Percentiles rank a stretch among this genome's conserved stretches.
Conservation (phyloP, 2,888 invertebrate species). For the Amblyjoppa fuscipennis region DNA sequence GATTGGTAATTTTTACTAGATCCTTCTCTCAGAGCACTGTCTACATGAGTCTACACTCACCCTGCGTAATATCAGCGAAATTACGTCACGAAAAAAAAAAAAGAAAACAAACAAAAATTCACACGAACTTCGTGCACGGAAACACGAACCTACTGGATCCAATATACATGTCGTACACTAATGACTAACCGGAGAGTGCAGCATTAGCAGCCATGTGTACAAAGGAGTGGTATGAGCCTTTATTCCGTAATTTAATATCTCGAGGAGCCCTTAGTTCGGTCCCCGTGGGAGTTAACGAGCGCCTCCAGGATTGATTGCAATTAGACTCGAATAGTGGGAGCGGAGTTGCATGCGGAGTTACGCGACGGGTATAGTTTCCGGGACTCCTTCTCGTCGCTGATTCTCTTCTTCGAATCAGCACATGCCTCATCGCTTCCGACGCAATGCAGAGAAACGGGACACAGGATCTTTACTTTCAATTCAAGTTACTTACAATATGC, state of each 20-base stretch:
- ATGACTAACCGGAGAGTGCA: conserved; percentile 15
- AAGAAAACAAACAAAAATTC: background rate
- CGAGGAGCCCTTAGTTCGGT: conserved; percentile 65
- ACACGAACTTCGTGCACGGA: background rate
- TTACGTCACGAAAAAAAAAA: background rate
- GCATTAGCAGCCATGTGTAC: conserved; percentile 30
- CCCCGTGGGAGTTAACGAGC: conserved; percentile 73
- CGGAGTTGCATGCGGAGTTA: conserved; percentile 49
- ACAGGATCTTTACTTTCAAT: background rate
- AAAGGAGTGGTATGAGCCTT: conserved; percentile 62
- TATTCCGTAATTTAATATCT: conserved; percentile 71
- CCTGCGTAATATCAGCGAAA: background rate
- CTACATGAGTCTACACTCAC: too few species aligned
- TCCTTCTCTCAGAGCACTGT: too few species aligned
- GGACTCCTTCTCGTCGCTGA: conserved; percentile 51
- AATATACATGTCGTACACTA: conserved; percentile 5
- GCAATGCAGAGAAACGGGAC: conserved; percentile 7
- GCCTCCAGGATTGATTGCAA: conserved; percentile 77
- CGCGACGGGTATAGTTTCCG: conserved; percentile 39
- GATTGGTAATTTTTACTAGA: too few species aligned
- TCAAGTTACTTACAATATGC: background rate
- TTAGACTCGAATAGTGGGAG: conserved; percentile 70
- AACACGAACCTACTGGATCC: conserved; percentile 9
- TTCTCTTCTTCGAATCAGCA: conserved; percentile 40
- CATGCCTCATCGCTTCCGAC: conserved; percentile 6